Percentiles rank a stretch among this genome's conserved stretches.
Conservation (phyloP, 2,888 invertebrate genomes). For the Aphodius granarius region DNA sequence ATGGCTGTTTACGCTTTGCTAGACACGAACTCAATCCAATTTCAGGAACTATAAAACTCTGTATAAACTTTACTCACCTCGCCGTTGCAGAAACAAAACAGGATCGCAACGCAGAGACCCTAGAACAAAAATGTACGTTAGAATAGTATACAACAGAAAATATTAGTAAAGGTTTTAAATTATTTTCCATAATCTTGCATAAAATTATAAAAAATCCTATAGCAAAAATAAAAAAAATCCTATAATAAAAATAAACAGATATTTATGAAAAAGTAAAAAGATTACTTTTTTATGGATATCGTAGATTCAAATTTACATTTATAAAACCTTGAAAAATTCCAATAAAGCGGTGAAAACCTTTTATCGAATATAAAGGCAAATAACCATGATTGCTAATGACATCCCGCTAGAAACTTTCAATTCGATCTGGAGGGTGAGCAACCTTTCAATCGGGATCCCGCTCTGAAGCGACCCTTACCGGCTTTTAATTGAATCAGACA, state of each 20-base stretch:
- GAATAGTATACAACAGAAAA: not conserved
- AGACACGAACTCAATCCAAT: not conserved
- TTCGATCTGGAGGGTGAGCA: not conserved
- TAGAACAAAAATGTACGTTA: conserved; percentile 54
- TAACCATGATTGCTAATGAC: not conserved
- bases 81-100: conserved; percentile 94
- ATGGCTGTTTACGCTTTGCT: not conserved
- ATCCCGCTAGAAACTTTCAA: not conserved
- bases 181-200: no score
- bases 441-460: not conserved
- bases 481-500: not conserved
- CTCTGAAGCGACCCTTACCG: not conserved
- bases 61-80: conserved; percentile 67
- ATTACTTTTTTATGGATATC: no score
- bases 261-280: no score
- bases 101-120: conserved; percentile 89
- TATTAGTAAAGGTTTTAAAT: not conserved
- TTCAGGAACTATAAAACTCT: not conserved
- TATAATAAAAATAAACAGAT: no score
- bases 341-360: not conserved
- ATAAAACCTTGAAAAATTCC: not conserved
- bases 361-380: not conserved
- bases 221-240: no score
- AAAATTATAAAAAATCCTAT: no score
- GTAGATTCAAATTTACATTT: not conserved